Evolutionary conservation across 2,113 vertebrate species (phyloP).

Genomic region (Perca schrenkii): DNA sequence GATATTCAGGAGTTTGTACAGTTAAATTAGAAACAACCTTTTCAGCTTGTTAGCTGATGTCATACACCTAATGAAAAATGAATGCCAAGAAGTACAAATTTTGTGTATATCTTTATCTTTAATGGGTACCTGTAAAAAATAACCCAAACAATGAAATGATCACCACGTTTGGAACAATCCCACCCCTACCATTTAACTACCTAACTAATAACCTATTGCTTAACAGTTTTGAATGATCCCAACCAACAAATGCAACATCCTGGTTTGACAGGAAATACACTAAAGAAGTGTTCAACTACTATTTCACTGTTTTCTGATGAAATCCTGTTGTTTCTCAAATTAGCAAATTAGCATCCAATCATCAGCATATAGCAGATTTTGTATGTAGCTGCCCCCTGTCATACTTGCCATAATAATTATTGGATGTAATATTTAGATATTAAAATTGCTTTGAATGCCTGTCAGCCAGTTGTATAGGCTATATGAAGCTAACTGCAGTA

Average conservation of each 20-base stretch:
- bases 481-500: background rate
- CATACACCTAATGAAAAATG: background rate
- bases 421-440: background rate
- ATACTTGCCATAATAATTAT: background rate
- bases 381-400: background rate
- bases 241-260: background rate
- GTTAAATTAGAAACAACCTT: background rate
- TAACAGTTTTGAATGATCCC: background rate
- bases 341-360: background rate
- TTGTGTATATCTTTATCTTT: too few relatives aligned
- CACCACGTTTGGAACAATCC: background rate
- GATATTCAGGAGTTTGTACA: background rate
- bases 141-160: background rate
- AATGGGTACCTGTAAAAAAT: background rate
- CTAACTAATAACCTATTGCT: background rate
- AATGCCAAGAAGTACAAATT: background rate
- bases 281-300: background rate
- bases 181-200: background rate
- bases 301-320: background rate
- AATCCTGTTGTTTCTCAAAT: background rate
- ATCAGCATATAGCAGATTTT: background rate
- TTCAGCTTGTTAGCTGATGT: background rate
- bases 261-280: slow-evolving; percentile 8
- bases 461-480: background rate
- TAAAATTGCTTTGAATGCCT: background rate